Evolutionary conservation across 2,888 invertebrate genomes (phyloP).

Genomic region (Lasioglossum lativentre): DNA sequence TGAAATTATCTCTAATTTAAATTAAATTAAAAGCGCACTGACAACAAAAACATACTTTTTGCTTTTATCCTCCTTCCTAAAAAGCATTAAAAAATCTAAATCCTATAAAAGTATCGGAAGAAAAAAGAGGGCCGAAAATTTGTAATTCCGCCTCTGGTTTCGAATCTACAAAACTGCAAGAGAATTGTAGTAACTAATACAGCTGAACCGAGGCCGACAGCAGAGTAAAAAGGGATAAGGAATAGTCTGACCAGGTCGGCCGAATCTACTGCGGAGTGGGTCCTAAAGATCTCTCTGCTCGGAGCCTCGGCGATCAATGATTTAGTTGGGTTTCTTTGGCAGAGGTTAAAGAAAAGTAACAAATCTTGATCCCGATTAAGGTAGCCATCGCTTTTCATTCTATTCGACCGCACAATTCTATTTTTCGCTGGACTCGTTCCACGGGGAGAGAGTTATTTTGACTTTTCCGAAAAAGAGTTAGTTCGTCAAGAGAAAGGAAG

Average conservation of each 20-base stretch:
- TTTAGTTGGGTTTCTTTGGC: background rate
- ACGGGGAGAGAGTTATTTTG: constrained; percentile 14
- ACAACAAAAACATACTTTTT: too few species aligned
- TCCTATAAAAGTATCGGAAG: too few species aligned
- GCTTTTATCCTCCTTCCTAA: too few species aligned
- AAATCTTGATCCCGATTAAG: constrained; percentile 16
- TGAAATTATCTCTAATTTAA: too few species aligned
- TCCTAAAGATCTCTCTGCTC: background rate
- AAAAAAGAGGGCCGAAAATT: too few species aligned
- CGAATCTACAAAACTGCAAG: background rate
- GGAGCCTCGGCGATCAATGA: background rate
- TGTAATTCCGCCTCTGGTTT: too few species aligned
- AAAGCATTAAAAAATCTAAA: too few species aligned
- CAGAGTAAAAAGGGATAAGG: background rate
- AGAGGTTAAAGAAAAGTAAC: background rate
- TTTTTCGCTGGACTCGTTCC: background rate
- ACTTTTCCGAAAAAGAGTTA: constrained; percentile 13
- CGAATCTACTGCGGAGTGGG: background rate
- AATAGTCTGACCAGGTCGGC: background rate
- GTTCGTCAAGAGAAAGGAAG: background rate
- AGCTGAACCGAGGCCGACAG: background rate
- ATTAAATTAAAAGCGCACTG: too few species aligned
- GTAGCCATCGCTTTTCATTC: background rate
- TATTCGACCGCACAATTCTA: background rate
- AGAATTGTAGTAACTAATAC: background rate